A percentile compares a stretch with the other conserved stretches of the same genome.
These are phyloP conservation scores for Acleris literana DNA, from an alignment of 2,888 invertebrate species.

Conservation along the genomic window DNA sequence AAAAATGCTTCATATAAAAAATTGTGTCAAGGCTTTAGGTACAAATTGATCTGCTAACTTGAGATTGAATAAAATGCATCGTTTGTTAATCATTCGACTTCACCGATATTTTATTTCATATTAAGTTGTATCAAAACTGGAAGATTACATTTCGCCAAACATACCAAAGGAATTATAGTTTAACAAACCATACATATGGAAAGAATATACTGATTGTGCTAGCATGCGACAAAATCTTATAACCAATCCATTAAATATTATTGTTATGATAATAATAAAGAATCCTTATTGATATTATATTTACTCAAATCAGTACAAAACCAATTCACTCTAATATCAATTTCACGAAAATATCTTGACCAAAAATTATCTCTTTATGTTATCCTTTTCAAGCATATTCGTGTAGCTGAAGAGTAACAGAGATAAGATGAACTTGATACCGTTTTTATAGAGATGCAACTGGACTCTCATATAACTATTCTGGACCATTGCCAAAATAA, in stretches of 20 bases:
- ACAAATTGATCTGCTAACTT: too few species aligned
- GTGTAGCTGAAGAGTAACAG: constrained; percentile 1
- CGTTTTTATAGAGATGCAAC: background rate
- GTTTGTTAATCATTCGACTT: too few species aligned
- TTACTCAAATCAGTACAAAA: background rate
- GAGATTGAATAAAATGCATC: too few species aligned
- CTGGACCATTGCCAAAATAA: constrained; percentile 15
- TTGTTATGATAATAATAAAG: background rate
- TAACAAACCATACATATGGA: too few species aligned
- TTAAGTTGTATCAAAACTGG: too few species aligned
- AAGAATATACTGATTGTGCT: background rate
- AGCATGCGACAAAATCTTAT: background rate
- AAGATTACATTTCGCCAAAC: too few species aligned
- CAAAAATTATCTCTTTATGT: background rate
- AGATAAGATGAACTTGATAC: background rate
- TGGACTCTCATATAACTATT: background rate
- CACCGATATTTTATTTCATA: too few species aligned
- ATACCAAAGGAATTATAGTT: too few species aligned
- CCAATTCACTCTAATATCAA: background rate
- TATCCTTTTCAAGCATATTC: background rate
- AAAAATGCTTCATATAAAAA: too few species aligned
- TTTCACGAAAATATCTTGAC: background rate
- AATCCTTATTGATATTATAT: background rate
- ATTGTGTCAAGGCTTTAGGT: too few species aligned
- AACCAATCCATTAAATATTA: background rate